Base-by-base conservation (phyloP, 1,140 invertebrate species). In the Saccostrea echinata region DNA sequence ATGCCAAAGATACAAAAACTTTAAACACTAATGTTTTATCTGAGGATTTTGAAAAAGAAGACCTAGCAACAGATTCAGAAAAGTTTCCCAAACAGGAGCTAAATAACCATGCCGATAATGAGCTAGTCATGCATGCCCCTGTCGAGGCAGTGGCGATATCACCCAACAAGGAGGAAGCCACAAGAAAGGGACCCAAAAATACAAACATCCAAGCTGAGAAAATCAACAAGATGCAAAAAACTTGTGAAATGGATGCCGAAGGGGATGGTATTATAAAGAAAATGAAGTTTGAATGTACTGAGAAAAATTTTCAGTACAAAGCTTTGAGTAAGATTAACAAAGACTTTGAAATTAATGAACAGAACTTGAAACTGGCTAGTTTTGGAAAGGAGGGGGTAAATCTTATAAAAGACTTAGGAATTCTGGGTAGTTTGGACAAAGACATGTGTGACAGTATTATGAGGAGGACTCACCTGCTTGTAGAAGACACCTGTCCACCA, bases 21-120 rank as follows among this genome's bases (percentile, higher is more conserved):
- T 96, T 96, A 43, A 96, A 96, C 91, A 96, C 96, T 0, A 97
- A 97, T 93, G 96, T 97, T 43, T 93, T 96, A 13, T 95, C 96
- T 3, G 95, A 95, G 0, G 95, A 95, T 83, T 94, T 95, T 95
- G 84, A 96, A 96, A 86, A 90, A 91, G 96, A 96, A 87, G 95
- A 96, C 87, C 95, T 96, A 35, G 94, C 95, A 89, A 96, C 96
- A 85, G 96, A 97, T 92, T 96, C 96, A 0, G 96, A 96, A 88
- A 97, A 97, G 90, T 97, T 96, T 94, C 96, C 96, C 0, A 95
- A 94, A 88, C 94, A 90, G 35, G 90, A 91, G 16, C n/a, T 83
- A 21, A 83, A 83, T 21, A 91, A 90, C 35, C 87, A 68, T 21
- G 43, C 53, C 51, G 82, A 85, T 24, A 85, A 88, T 71, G 83